Evolutionary conservation across 2,888 invertebrate species (phyloP).

Genomic region (Nephrotoma appendiculata): DNA sequence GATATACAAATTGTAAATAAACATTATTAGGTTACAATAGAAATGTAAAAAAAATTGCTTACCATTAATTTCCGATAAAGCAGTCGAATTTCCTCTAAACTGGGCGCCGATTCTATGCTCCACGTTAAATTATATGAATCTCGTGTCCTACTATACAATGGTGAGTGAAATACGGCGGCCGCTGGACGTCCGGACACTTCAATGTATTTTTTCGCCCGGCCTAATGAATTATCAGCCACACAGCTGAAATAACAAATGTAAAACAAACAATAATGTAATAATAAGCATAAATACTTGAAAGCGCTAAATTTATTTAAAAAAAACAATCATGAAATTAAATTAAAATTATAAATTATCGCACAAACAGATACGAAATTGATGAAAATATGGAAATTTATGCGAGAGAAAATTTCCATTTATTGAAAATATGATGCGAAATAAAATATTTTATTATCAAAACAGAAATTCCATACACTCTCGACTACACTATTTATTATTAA

Average conservation of each 20-base stretch:
- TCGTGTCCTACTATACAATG: conserved; percentile 36
- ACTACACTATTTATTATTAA: background rate
- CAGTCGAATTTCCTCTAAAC: conserved; percentile 43
- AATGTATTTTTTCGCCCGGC: conserved; percentile 43
- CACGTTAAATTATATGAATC: conserved; percentile 42
- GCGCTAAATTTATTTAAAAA: background rate
- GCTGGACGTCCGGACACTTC: conserved; percentile 46
- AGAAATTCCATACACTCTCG: background rate
- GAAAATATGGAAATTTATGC: background rate
- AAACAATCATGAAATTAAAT: background rate
- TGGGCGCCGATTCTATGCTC: conserved; percentile 48
- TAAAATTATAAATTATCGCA: background rate
- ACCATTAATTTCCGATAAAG: conserved; percentile 45
- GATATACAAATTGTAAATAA: too few relatives aligned
- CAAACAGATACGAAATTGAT: background rate
- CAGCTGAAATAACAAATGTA: conserved; percentile 28
- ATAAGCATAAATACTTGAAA: background rate
- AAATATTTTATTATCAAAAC: background rate
- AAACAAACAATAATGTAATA: background rate
- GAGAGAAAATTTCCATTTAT: background rate
- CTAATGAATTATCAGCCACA: conserved; percentile 44
- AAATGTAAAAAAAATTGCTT: conserved; percentile 16
- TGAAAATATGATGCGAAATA: background rate
- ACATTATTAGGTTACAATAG: too few relatives aligned
- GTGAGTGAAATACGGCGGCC: conserved; percentile 43